Conservation (phyloP, 2,888 invertebrate species). For the Exephanes ischioxanthus region DNA sequence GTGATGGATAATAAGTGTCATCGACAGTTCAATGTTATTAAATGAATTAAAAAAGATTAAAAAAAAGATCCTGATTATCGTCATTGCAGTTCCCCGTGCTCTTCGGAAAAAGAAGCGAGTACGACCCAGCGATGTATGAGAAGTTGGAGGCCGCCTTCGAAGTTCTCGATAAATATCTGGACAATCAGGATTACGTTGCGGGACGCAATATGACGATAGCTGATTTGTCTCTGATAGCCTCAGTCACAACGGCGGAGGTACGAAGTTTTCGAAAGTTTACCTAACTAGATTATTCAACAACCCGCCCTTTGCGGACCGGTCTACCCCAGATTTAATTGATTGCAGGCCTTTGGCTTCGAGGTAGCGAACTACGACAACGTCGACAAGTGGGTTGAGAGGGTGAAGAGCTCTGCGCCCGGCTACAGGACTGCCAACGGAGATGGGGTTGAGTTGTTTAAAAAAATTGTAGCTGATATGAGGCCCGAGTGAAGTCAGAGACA, state of each 20-base stretch:
- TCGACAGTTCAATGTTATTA: background rate
- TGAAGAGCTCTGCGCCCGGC: constrained; percentile 87
- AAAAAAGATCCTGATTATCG: constrained; percentile 1
- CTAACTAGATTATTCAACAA: constrained; percentile 13
- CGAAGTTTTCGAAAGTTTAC: background rate
- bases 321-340: constrained; percentile 43
- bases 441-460: constrained; percentile 75
- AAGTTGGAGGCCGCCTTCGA: constrained; percentile 74
- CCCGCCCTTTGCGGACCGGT: background rate
- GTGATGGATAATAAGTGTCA: constrained; percentile 78
- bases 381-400: constrained; percentile 88
- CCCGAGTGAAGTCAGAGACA: constrained; percentile 36
- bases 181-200: constrained; percentile 79
- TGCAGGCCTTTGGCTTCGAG: constrained; percentile 79
- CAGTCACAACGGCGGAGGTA: constrained; percentile 79
- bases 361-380: constrained; percentile 89
- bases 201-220: constrained; percentile 81
- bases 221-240: constrained; percentile 77
- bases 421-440: constrained; percentile 85
- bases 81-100: constrained; percentile 74
- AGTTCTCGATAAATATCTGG: constrained; percentile 77
- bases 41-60: background rate
- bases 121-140: constrained; percentile 71
- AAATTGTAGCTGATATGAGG: constrained; percentile 60
- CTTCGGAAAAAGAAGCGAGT: constrained; percentile 65